phyloP scores from a whole-genome alignment of 2,888 invertebrate species.

The Timema podura region DNA sequence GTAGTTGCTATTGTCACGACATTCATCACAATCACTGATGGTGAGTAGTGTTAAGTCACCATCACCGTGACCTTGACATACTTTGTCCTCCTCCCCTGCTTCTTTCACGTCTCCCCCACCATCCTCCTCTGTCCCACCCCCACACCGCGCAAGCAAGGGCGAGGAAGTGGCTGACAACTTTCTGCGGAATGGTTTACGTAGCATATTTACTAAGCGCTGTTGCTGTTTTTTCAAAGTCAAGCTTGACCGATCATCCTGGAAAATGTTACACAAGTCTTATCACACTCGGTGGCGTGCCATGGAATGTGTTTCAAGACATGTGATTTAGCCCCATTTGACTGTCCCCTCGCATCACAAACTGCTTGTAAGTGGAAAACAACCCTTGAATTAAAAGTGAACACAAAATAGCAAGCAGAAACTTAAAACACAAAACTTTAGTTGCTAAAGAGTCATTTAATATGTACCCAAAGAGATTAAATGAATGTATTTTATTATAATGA shows the following conservation, averaged over 20 bases:
- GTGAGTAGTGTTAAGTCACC: conserved; percentile 22
- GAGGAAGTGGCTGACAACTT: conserved; percentile 60
- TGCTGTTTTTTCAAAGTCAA: conserved; percentile 52
- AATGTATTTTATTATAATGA: no score
- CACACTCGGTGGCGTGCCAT: not conserved
- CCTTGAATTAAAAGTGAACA: no score
- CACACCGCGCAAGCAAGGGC: conserved; percentile 44
- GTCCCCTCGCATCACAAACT: no score
- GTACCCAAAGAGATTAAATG: no score
- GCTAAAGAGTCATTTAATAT: no score
- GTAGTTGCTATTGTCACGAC: conserved; percentile 17
- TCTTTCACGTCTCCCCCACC: conserved; percentile 23
- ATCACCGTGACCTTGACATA: conserved; percentile 15
- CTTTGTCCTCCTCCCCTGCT: conserved; percentile 18
- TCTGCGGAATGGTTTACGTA: conserved; percentile 64
- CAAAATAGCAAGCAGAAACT: no score
- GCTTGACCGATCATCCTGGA: conserved; percentile 41
- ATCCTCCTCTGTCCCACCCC: conserved; percentile 22
- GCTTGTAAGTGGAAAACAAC: no score
- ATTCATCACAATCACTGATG: conserved; percentile 1
- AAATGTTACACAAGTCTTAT: conserved; percentile 20
- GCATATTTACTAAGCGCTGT: conserved; percentile 59
- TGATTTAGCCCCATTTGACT: no score
- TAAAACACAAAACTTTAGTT: no score
- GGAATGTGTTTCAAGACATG: no score